Percentiles rank a stretch among this genome's conserved stretches.
These are phyloP conservation scores for Tyto alba DNA, from an alignment of 2,113 vertebrate species.

Conservation along the genomic window DNA sequence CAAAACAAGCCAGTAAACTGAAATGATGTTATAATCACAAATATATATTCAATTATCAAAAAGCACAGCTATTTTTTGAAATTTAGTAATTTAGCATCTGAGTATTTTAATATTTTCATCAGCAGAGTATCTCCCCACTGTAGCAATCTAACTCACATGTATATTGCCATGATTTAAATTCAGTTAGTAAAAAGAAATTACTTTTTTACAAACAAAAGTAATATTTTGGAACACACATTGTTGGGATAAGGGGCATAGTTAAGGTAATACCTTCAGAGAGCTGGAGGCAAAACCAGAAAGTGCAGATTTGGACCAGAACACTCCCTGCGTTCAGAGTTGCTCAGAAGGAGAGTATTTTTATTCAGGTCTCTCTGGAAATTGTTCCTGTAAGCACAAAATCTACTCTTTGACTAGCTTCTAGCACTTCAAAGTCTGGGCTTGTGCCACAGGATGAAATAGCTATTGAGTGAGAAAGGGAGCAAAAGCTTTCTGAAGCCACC, in stretches of 20 bases:
- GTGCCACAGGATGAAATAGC: slow-evolving; percentile 24
- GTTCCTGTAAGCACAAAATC: slow-evolving; percentile 44
- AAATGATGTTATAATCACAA: neutral
- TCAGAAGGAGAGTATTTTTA: slow-evolving; percentile 1
- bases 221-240: neutral
- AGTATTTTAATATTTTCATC: neutral
- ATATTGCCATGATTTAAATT: neutral
- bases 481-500: slow-evolving; percentile 28
- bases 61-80: neutral
- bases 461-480: slow-evolving; percentile 39
- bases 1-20: neutral
- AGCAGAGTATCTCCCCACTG: neutral
- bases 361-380: slow-evolving; percentile 31
- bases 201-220: neutral
- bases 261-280: neutral
- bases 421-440: slow-evolving; percentile 13
- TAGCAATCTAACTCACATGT: neutral
- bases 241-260: neutral
- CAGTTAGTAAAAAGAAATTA: neutral
- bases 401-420: slow-evolving; percentile 7
- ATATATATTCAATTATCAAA: neutral
- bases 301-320: neutral
- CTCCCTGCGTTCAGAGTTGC: neutral
- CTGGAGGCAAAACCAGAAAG: slow-evolving; percentile 5
- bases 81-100: neutral